Base-by-base conservation (phyloP, 1,140 invertebrate genomes). In the Manduca sexta region DNA sequence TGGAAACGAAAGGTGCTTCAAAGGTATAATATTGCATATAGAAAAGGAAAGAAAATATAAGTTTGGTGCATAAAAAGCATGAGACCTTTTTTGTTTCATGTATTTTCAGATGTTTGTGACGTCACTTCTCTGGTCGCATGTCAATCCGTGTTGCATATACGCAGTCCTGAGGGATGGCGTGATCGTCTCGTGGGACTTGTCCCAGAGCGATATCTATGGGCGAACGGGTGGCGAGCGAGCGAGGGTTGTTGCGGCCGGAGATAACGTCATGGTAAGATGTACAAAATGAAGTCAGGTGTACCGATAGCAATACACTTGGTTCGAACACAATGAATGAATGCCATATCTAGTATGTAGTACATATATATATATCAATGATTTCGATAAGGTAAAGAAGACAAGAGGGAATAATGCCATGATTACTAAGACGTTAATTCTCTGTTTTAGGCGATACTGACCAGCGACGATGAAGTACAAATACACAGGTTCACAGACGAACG, bases 161-260 rank as follows among this genome's bases (percentile, higher is more conserved):
- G 52, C 59, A 0, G n/a, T 64, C 0, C 45, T 60, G 0, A 11
- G 31, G n/a, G 49, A 55, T 8, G 60, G 56, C 12, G 45, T 38
- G 0, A 16, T 69, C 0, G 15, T 60, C 0, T 39, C 45, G 0
- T 76, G 65, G 65, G 65, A 71, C 1, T 41, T 76, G 0, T 54
- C 68, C 1, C 52, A 60, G 3, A 76, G 73, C 30, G 73, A 76
- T 12, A 74, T 76, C n/a, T 45, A 62, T 14, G 56, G 68, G 0
- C 45, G 51, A 12, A 48, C 42, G 18, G 51, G 26, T 3, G 16
- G 41, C 2, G 57, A 50, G 2, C 44, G 43, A 5, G 49, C 57
- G 0, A 18, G 33, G 0, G 43, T 31, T 11, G 34, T 30, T 14
- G 30, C 34, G 0, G 46, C 45, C 0, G 29, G 14, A 5, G 39